A percentile compares a stretch with the other conserved stretches of the same genome.
phyloP scores from a whole-genome alignment of 2,113 vertebrate genomes.

The Heptranchias perlo region DNA sequence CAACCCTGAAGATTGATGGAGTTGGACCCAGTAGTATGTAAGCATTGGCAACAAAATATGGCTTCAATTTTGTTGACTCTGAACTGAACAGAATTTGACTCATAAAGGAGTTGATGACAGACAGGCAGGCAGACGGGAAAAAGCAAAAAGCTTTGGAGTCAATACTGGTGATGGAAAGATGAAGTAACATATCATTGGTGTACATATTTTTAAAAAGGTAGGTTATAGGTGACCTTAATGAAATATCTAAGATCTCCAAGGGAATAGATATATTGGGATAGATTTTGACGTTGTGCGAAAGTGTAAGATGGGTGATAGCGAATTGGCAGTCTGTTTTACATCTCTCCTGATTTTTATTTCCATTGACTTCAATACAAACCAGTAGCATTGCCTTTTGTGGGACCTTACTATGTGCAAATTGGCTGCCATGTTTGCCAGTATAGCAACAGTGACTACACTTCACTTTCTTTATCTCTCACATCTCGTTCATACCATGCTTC shows the following conservation, averaged over 20 bases:
- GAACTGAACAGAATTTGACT: not conserved
- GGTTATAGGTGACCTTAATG: not conserved
- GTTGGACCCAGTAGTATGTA: not conserved
- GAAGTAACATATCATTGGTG: not conserved
- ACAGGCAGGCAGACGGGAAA: not conserved
- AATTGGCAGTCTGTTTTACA: not conserved
- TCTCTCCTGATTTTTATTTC: not conserved
- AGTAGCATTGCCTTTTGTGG: too few relatives aligned
- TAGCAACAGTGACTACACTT: not conserved
- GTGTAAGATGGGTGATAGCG: not conserved
- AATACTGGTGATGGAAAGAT: not conserved
- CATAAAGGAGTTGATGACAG: not conserved
- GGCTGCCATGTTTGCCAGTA: not conserved
- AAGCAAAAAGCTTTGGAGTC: too few relatives aligned
- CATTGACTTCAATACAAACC: too few relatives aligned
- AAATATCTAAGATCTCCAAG: not conserved
- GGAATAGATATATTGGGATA: not conserved
- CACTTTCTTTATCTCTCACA: not conserved
- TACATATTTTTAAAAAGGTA: not conserved
- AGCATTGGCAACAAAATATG: not conserved
- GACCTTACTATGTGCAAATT: not conserved
- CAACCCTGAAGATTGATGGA: not conserved
- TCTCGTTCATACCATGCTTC: too few relatives aligned
- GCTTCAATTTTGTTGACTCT: too few relatives aligned
- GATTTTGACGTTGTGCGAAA: not conserved